Evolutionary conservation across 1,140 invertebrate species (phyloP).

Genomic region (Camponotus floridanus): DNA sequence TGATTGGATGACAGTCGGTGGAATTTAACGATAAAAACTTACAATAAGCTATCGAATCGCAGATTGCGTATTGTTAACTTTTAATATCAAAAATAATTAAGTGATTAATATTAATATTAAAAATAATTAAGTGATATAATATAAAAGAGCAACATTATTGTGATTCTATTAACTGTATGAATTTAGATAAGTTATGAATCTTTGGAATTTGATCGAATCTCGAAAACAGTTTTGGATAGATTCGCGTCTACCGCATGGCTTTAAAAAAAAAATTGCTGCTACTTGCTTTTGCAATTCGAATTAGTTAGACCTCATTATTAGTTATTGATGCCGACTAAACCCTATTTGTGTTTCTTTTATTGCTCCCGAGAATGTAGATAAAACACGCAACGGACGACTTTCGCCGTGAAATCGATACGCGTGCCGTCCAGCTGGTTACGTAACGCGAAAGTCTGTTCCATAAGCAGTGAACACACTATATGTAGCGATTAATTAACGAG

Average conservation of each 20-base stretch:
- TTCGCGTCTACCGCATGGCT: neutral
- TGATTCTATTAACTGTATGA: neutral
- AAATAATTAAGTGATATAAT: neutral
- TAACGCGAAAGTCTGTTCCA: constrained; percentile 43
- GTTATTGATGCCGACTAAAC: constrained; percentile 51
- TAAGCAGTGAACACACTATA: constrained; percentile 38
- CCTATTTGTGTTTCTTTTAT: constrained; percentile 50
- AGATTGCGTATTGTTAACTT: neutral
- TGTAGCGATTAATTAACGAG: constrained; percentile 42
- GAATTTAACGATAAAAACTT: constrained; percentile 1
- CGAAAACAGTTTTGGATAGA: neutral
- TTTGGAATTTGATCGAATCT: neutral
- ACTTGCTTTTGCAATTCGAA: constrained; percentile 18
- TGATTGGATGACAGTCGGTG: too few relatives aligned
- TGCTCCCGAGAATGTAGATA: constrained; percentile 31
- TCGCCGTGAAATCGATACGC: constrained; percentile 60
- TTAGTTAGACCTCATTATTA: constrained; percentile 39
- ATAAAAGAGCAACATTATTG: neutral
- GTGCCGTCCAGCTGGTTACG: constrained; percentile 42
- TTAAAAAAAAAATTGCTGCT: neutral
- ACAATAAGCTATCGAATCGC: neutral
- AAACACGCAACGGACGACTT: constrained; percentile 49
- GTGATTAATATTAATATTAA: too few relatives aligned
- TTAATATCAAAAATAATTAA: neutral
- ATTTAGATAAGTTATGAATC: neutral